Conservation (phyloP, 2,888 invertebrate species). For the Dioctria rufipes region DNA sequence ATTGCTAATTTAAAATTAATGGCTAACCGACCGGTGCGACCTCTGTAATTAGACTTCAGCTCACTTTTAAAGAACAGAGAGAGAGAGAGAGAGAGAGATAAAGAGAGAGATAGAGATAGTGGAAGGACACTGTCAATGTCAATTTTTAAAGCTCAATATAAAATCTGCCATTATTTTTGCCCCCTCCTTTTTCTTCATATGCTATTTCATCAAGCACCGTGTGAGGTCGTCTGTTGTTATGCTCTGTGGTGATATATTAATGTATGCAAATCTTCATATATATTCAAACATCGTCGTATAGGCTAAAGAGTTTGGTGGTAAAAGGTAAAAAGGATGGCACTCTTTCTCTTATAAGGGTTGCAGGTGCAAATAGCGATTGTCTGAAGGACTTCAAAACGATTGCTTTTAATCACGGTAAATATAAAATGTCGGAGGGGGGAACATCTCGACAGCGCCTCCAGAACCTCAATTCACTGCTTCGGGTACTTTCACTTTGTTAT, state of each 20-base stretch:
- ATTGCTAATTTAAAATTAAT: slow-evolving; percentile 50
- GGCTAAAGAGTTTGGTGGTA: too few relatives aligned
- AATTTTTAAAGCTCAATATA: neutral
- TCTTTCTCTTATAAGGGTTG: slow-evolving; percentile 18
- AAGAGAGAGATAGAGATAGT: neutral
- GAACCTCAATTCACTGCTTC: neutral
- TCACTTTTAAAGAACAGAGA: too few relatives aligned
- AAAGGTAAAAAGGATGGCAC: neutral
- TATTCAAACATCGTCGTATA: neutral
- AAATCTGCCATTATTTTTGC: neutral
- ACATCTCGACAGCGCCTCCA: slow-evolving; percentile 29
- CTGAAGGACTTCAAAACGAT: slow-evolving; percentile 50
- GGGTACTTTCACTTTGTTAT: slow-evolving; percentile 35
- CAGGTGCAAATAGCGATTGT: slow-evolving; percentile 54
- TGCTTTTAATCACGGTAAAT: slow-evolving; percentile 52
- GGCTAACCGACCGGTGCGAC: neutral
- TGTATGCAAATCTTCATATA: slow-evolving; percentile 29
- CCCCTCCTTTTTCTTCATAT: neutral
- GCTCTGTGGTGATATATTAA: slow-evolving; percentile 3
- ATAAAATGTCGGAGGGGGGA: slow-evolving; percentile 30
- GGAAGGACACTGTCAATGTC: slow-evolving; percentile 36
- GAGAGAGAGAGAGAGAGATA: too few relatives aligned
- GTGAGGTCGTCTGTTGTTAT: neutral
- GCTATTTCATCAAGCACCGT: neutral
- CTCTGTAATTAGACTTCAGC: neutral